Evolutionary conservation across 2,797 vertebrate genomes (phyloP).

Genomic region (Gambelia wislizenii): DNA sequence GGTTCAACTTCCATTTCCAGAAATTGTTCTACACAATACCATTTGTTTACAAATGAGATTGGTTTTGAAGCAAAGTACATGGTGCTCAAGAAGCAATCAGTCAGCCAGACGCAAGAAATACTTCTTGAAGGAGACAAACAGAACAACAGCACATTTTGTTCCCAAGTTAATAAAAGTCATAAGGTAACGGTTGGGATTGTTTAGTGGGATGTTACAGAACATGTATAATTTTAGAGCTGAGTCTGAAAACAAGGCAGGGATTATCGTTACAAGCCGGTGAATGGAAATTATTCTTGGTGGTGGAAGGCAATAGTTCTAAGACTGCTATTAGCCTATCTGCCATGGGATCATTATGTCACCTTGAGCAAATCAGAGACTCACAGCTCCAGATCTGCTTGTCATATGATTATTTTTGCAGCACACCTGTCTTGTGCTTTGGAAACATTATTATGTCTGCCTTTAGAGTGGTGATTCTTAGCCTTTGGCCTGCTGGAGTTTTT

Average conservation of each 20-base stretch:
- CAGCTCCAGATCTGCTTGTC: not conserved
- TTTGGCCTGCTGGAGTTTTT: too few species aligned
- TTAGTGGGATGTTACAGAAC: not conserved
- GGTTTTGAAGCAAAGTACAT: constrained; percentile 52
- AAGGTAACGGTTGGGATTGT: constrained; percentile 43
- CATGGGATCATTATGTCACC: too few species aligned
- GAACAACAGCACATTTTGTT: constrained; percentile 46
- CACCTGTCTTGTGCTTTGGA: not conserved
- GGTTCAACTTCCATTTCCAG: constrained; percentile 60
- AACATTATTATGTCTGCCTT: not conserved
- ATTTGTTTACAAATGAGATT: constrained; percentile 54
- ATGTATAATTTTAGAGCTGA: not conserved
- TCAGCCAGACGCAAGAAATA: constrained; percentile 56
- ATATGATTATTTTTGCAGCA: not conserved
- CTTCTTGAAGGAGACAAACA: not conserved
- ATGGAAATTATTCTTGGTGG: not conserved
- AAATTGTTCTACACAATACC: constrained; percentile 53
- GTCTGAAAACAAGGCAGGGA: not conserved
- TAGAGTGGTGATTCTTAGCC: not conserved
- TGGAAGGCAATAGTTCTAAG: not conserved
- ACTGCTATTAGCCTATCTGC: not conserved
- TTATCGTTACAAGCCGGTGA: not conserved
- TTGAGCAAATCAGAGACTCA: not conserved
- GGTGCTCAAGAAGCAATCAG: constrained; percentile 51
- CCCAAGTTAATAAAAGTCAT: constrained; percentile 46